Conservation (phyloP, 2,797 vertebrate genomes). For the Yasuhikotakia modesta region DNA sequence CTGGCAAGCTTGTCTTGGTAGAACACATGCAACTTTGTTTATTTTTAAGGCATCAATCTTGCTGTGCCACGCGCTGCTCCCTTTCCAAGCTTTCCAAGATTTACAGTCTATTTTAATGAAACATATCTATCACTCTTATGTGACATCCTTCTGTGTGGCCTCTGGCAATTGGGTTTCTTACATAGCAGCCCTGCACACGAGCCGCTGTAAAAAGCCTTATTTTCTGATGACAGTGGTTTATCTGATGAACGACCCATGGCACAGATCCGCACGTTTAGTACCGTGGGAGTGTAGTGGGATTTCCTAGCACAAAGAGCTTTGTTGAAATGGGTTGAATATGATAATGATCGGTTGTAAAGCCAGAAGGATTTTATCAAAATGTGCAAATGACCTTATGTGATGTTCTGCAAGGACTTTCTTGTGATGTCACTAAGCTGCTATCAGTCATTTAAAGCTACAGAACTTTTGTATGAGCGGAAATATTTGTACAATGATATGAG, state of each 20-base stretch:
- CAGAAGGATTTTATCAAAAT: conserved; percentile 1
- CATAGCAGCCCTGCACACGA: conserved; percentile 30
- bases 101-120: conserved; percentile 72
- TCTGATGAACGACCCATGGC: conserved; percentile 41
- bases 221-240: conserved; percentile 42
- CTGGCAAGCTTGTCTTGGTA: conserved; percentile 48
- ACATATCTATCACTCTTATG: conserved; percentile 66
- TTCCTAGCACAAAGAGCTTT: neutral
- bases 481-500: neutral
- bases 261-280: conserved; percentile 7
- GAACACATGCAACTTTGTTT: conserved; percentile 50
- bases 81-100: conserved; percentile 63
- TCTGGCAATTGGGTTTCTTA: conserved; percentile 44
- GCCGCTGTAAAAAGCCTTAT: conserved; percentile 39
- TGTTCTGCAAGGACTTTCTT: neutral
- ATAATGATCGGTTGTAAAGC: neutral
- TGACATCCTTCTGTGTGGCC: conserved; percentile 46
- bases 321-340: neutral
- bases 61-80: conserved; percentile 61
- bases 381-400: neutral
- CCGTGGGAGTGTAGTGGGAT: conserved; percentile 8
- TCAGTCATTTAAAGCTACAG: conserved; percentile 2
- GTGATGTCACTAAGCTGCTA: conserved; percentile 17
- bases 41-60: conserved; percentile 53
- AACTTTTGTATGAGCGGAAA: neutral